Conservation (phyloP, 2,888 invertebrate genomes). For the Drosophila neutralis region DNA sequence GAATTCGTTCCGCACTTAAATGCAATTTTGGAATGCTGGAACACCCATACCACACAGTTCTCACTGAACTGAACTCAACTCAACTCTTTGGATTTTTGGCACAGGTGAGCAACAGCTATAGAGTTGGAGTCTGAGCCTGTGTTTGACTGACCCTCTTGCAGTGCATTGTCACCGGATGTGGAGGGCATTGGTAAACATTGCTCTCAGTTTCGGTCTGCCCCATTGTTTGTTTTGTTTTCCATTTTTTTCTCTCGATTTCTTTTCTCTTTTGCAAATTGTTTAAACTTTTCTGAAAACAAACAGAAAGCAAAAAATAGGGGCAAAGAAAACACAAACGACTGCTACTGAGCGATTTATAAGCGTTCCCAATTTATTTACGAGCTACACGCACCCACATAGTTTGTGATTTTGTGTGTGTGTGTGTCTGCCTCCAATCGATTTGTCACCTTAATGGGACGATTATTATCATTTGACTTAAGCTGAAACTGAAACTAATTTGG, state of each 20-base stretch:
- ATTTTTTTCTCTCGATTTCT: constrained; percentile 5
- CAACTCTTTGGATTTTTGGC: constrained; percentile 40
- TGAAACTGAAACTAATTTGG: constrained; percentile 64
- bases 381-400: constrained; percentile 21
- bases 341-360: constrained; percentile 52
- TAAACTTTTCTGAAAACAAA: constrained; percentile 53
- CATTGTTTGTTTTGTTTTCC: constrained; percentile 53
- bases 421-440: constrained; percentile 40
- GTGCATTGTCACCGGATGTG: constrained; percentile 72
- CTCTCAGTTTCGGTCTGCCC: constrained; percentile 29
- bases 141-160: constrained; percentile 51
- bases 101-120: constrained; percentile 37
- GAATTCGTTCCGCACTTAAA: constrained; percentile 43
- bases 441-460: constrained; percentile 60
- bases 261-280: constrained; percentile 49
- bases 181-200: constrained; percentile 15
- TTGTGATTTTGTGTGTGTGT: background rate
- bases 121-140: constrained; percentile 23
- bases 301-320: constrained; percentile 20
- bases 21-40: constrained; percentile 37
- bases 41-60: constrained; percentile 19
- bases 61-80: background rate
- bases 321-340: constrained; percentile 33
- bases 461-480: constrained; percentile 46
- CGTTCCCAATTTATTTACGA: constrained; percentile 32